Base-by-base conservation (phyloP, 2,797 vertebrate genomes). In the Trematomus bernacchii region DNA sequence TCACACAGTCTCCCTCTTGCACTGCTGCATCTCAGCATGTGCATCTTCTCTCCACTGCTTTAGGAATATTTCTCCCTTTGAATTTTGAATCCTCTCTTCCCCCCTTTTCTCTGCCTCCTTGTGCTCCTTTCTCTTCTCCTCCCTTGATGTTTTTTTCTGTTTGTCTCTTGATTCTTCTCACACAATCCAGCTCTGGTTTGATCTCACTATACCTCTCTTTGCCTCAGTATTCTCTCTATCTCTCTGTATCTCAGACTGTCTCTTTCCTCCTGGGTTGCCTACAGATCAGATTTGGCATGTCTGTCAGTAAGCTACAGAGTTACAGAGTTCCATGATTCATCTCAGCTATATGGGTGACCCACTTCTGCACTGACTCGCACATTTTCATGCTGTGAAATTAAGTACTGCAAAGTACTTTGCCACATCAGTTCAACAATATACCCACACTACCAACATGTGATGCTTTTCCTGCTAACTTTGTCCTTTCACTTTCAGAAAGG, bases 291-390 rank as follows among this genome's bases (percentile, higher is more conserved):
- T 79, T 57, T 79, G 69, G 72, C 77, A 57, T 81, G 80, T 87
- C 72, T 90, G 71, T 79, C 78, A 77, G 70, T 80, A 76, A 89
- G 82, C 75, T 71, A 87, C 81, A 85, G 79, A 80, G 84, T 75
- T 85, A 71, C 76, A 5, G 21, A 85, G 73, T 85, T 81, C 67
- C 83, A 85, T 81, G 83, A 82, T 87, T 90, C 90, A 82, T 91
- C 82, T 3, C n/a, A 88, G 82, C 86, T 88, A 90, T 91, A 76
- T 92, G 86, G 88, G 89, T 94, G 92, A 95, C 93, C 92, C 85
- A 93, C 87, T 95, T 94, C 83, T 89, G 84, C 79, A 64, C 78
- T 77, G 72, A 85, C 71, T 74, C 82, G 1, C 78, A 78, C 71
- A 78, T 79, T 85, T 85, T 66, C 77, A 75, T 57, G 65, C 78